Base-by-base conservation (phyloP, 2,113 vertebrate genomes). In the Rhinopomastus cyanomelas region DNA sequence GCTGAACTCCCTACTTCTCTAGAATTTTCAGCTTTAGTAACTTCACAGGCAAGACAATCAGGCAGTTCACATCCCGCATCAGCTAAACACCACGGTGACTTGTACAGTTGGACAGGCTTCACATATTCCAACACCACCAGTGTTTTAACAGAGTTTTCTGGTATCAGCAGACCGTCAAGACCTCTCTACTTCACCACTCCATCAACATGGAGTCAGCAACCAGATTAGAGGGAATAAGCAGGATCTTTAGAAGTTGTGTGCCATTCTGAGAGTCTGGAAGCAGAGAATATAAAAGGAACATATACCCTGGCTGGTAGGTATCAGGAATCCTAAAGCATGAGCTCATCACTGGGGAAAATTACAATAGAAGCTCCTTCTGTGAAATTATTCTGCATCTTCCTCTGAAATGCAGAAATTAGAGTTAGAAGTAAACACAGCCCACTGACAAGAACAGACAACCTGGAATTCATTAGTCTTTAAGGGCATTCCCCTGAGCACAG, bases 391-490 rank as follows among this genome's bases (percentile, higher is more conserved):
- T 25, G 42, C 17, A 60, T 66, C 75, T 89, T 83, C 34, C 22
- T 80, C 64, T 39, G 34, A 91, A 88, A 83, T 27, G 81, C 20
- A 92, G 74, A 74, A 90, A 77, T 46, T 69, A 65, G 16, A 79
- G 37, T 49, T 86, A 29, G 91, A 90, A 87, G 66, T 81, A 88
- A 95, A 87, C 57, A 68, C 5, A 78, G 14, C 16, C 44, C 36
- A 81, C 52, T 87, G 85, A 72, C 85, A 82, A 87, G 75, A 89
- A 85, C 57, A 79, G 88, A 90, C 84, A 87, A 68, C 61, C 62
- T 14, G 52, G 66, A 90, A 88, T 87, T 78, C 85, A 81, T 78
- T 88, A 39, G 36, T 60, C 36, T 81, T 86, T 71, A 30, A 67
- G 52, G 68, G 51, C 39, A 61, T 82, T 92, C 74, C 90, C 81